Evolutionary conservation across 2,797 vertebrate genomes (phyloP).

Genomic region (Bovichtus diacanthus): DNA sequence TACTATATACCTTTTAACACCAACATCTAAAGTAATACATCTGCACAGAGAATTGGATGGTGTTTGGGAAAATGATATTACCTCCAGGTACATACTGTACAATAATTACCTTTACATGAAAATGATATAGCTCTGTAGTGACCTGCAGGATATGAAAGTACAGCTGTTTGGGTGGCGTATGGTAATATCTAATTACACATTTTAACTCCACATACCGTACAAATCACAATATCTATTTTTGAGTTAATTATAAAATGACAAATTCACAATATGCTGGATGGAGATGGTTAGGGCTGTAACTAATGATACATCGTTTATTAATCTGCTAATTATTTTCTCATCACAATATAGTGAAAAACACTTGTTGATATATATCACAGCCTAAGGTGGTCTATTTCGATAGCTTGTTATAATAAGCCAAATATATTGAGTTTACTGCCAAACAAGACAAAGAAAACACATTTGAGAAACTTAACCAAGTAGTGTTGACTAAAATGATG

Average conservation of each 20-base stretch:
- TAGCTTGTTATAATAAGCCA: background rate
- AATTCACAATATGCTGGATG: slow-evolving; percentile 2
- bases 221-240: slow-evolving; percentile 31
- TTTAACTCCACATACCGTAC: slow-evolving; percentile 13
- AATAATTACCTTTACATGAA: slow-evolving; percentile 2
- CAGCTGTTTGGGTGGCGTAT: background rate
- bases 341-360: background rate
- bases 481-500: background rate
- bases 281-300: background rate
- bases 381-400: background rate
- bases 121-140: background rate
- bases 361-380: background rate
- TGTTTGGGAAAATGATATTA: background rate
- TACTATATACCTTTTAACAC: slow-evolving; percentile 19
- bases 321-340: background rate
- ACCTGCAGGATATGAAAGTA: background rate
- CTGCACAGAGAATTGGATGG: slow-evolving; percentile 1
- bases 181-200: background rate
- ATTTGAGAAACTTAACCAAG: background rate
- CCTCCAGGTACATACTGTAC: background rate
- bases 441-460: background rate
- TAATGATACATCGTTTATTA: background rate
- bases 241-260: slow-evolving; percentile 1
- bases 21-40: slow-evolving; percentile 18
- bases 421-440: background rate